Evolutionary conservation across 2,888 invertebrate genomes (phyloP).

Genomic region (Apodemia mormo): DNA sequence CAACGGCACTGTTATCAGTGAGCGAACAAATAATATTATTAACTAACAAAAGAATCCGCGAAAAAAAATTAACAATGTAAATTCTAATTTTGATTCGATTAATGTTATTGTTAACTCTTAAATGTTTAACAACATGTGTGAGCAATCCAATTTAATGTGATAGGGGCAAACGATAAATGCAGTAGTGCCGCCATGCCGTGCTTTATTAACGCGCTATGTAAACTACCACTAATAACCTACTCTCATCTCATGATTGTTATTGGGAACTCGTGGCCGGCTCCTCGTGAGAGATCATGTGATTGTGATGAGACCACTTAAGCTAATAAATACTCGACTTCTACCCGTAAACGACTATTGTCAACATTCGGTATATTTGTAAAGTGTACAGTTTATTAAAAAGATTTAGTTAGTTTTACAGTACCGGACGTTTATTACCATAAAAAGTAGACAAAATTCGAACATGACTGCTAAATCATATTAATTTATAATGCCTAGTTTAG

Average conservation of each 20-base stretch:
- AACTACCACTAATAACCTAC: constrained; percentile 35
- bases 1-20: no score
- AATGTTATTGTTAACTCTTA: constrained; percentile 5
- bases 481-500: constrained; percentile 44
- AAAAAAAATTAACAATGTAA: background rate
- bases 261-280: constrained; percentile 68
- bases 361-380: constrained; percentile 45
- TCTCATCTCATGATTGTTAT: constrained; percentile 52
- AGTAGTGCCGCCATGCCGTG: background rate
- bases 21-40: no score
- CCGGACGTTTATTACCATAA: constrained; percentile 1
- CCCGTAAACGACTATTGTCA: constrained; percentile 54
- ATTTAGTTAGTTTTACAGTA: constrained; percentile 21
- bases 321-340: constrained; percentile 66
- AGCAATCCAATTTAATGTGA: constrained; percentile 14
- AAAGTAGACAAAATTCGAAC: constrained; percentile 6
- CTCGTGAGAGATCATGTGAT: constrained; percentile 76
- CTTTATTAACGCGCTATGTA: constrained; percentile 25
- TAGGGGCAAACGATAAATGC: background rate
- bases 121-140: constrained; percentile 1
- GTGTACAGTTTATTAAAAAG: constrained; percentile 22
- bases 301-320: constrained; percentile 78
- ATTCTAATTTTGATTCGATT: background rate
- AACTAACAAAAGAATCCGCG: background rate
- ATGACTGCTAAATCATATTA: constrained; percentile 32